Base-by-base conservation (phyloP, 2,113 vertebrate genomes). In the Ceratotherium simum region DNA sequence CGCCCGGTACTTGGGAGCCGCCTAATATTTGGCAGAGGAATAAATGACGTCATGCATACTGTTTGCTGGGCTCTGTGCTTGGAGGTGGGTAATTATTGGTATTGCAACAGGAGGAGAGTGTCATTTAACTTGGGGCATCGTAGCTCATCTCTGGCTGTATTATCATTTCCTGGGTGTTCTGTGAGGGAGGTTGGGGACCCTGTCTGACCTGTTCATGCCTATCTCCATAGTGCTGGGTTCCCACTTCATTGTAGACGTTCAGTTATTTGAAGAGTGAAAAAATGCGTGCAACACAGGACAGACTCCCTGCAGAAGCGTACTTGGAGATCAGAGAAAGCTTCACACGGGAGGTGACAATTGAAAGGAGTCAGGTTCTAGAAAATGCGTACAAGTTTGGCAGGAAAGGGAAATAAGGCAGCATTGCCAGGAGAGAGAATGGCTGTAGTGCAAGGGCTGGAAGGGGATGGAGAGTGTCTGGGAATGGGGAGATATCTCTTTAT, bases 281-380 rank as follows among this genome's bases (percentile, higher is more conserved):
- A 7, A 88, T 20, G 75, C 27, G 0, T 18, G 82, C 48, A 42
- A 20, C 60, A 48, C 64, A 17, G 58, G 51, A 4, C 56, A 82
- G 62, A 33, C 48, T 92, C 27, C 56, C 36, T 70, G 65, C 85
- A 75, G 5, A 88, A 65, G 27, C 31, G 54, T 29, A 18, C 62
- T 62, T 79, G 64, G 48, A 48, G 4, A 70, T 81, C 72, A 67
- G 83, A 94, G 62, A 48, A 60, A 80, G 33, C 56, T 69, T 94
- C 60, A 31, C 54, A 27, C 29, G 31, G 48, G 79, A 84, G 11
- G 60, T 36, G 65, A 51, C 73, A 16, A 18, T 31, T 85, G 90
- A 92, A 84, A 95, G 90, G 80, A 96, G 60, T 81, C 67, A 33
- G 18, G 31, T 96, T 96, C 93, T 95, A 91, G 85, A 87, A 46